Percentiles rank a stretch among this genome's conserved stretches.
Conservation (phyloP, 1,140 invertebrate genomes). For the Lordiphosa clarofinis region DNA sequence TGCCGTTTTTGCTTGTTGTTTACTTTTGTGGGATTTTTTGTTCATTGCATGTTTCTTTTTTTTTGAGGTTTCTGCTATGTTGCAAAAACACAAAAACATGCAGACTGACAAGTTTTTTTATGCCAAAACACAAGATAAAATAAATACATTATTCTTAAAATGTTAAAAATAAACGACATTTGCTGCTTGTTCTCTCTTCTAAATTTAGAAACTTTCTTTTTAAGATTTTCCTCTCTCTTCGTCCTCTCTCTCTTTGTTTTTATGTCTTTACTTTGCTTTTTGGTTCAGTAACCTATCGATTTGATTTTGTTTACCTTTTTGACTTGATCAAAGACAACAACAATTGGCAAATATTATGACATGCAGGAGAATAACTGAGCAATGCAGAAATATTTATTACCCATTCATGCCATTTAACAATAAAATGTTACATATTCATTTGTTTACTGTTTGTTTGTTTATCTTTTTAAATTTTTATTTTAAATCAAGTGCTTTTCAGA, state of each 20-base stretch:
- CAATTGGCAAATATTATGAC: slow-evolving; percentile 11
- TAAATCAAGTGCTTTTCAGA: background rate
- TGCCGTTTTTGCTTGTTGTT: slow-evolving; percentile 48
- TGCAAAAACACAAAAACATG: slow-evolving; percentile 43
- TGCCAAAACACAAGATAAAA: slow-evolving; percentile 3
- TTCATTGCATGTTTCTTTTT: slow-evolving; percentile 22
- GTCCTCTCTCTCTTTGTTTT: slow-evolving; percentile 1
- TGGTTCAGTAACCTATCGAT: slow-evolving; percentile 66
- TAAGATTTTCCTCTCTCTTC: slow-evolving; percentile 23
- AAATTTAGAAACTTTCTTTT: slow-evolving; percentile 51
- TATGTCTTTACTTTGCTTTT: slow-evolving; percentile 18
- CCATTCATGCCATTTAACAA: slow-evolving; percentile 1
- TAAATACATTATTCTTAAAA: slow-evolving; percentile 16
- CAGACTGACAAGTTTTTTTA: slow-evolving; percentile 45
- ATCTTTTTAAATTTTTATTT: too few relatives aligned
- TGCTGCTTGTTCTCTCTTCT: slow-evolving; percentile 33
- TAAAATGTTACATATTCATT: slow-evolving; percentile 4
- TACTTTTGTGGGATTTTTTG: slow-evolving; percentile 46
- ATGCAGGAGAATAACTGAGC: background rate
- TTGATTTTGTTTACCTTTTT: slow-evolving; percentile 43
- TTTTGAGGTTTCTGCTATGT: slow-evolving; percentile 42
- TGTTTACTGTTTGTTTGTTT: background rate
- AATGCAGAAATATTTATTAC: background rate
- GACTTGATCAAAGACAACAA: slow-evolving; percentile 17
- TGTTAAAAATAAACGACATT: slow-evolving; percentile 37